These are phyloP conservation scores for Drosophila koepferae DNA, from an alignment of 2,888 invertebrate species.

Conservation along the genomic window DNA sequence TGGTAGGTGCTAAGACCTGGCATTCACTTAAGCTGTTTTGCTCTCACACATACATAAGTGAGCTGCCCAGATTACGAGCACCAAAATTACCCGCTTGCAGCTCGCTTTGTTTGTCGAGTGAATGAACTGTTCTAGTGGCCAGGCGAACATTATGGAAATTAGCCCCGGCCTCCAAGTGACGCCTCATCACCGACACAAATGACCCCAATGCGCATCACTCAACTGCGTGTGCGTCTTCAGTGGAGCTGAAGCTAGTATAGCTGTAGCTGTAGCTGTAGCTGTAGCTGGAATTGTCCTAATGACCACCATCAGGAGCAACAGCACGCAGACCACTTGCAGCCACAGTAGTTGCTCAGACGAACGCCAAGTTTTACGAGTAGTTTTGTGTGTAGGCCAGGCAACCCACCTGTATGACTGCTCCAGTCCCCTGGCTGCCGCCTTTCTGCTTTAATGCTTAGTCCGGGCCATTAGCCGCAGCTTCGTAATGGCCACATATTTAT, in stretches of 20 bases:
- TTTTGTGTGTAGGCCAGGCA: conserved; percentile 40
- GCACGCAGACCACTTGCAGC: conserved; percentile 26
- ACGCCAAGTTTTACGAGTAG: conserved; percentile 29
- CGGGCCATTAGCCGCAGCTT: conserved; percentile 62
- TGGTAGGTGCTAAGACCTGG: conserved; percentile 53
- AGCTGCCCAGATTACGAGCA: conserved; percentile 38
- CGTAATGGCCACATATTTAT: conserved; percentile 74
- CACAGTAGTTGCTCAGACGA: conserved; percentile 19
- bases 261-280: conserved; percentile 13
- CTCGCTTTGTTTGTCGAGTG: conserved; percentile 40
- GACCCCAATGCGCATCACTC: conserved; percentile 79
- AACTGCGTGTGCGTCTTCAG: conserved; percentile 70
- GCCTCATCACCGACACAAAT: conserved; percentile 79
- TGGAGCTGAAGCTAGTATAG: conserved; percentile 2
- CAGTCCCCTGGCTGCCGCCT: background rate
- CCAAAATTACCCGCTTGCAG: conserved; percentile 41
- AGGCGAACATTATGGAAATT: conserved; percentile 70
- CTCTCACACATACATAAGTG: background rate
- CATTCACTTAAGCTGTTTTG: conserved; percentile 62
- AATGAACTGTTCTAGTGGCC: conserved; percentile 48
- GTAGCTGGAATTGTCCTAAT: conserved; percentile 35
- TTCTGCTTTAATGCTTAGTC: conserved; percentile 31
- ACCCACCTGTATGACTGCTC: conserved; percentile 7
- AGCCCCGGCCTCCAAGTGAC: conserved; percentile 63
- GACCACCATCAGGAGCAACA: conserved; percentile 52